Percentiles rank a stretch among this genome's conserved stretches.
These are phyloP conservation scores for Oriolus oriolus DNA, from an alignment of 2,113 vertebrate species.

Conservation along the genomic window DNA sequence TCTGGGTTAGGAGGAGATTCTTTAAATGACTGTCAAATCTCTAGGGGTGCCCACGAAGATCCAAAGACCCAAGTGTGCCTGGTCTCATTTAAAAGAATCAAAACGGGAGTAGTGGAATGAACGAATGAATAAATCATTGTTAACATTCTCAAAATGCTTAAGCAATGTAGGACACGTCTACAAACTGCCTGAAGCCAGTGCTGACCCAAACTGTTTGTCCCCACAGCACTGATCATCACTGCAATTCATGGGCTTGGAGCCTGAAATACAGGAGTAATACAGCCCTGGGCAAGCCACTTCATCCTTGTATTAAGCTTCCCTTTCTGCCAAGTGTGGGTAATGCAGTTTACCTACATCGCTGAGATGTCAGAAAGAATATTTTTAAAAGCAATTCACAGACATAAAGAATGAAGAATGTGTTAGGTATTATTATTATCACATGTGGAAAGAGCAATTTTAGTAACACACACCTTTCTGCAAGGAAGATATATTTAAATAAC, in stretches of 20 bases:
- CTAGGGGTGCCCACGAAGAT: neutral
- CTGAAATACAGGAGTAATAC: neutral
- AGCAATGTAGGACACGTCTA: neutral
- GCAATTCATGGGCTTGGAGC: neutral
- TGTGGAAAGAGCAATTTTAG: neutral
- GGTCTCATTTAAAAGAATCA: neutral
- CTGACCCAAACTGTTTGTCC: neutral
- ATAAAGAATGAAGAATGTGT: neutral
- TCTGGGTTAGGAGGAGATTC: neutral
- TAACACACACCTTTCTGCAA: neutral
- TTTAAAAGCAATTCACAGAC: neutral
- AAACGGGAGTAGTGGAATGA: neutral
- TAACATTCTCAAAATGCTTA: neutral
- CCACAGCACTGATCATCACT: neutral
- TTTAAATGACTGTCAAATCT: neutral
- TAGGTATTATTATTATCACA: neutral
- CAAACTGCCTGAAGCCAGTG: neutral
- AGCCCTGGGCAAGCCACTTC: neutral
- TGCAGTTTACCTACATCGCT: neutral
- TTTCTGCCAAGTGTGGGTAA: neutral
- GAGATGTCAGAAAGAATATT: neutral
- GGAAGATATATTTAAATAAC: neutral
- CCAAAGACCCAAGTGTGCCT: neutral
- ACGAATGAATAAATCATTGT: neutral
- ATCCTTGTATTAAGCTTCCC: neutral